Conservation (phyloP, 2,113 vertebrate species). For the Myxocyprinus asiaticus region DNA sequence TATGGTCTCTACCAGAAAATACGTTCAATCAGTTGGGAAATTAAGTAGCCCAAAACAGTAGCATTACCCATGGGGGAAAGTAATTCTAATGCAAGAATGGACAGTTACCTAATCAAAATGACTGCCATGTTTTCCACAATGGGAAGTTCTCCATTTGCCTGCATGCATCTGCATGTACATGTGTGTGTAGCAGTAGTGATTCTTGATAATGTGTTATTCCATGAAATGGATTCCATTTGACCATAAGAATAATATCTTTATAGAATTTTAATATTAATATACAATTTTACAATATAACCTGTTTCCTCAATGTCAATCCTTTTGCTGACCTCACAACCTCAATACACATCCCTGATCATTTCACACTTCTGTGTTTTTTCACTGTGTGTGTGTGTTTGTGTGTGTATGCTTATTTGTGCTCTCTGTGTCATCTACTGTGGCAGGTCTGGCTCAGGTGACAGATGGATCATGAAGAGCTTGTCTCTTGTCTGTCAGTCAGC, state of each 20-base stretch:
- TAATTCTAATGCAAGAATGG: not conserved
- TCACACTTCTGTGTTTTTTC: slow-evolving; percentile 1
- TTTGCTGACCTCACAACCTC: not conserved
- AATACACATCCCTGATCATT: not conserved
- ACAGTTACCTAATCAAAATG: not conserved
- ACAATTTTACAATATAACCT: no score
- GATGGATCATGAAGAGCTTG: slow-evolving; percentile 30
- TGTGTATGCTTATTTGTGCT: not conserved
- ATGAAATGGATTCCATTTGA: no score
- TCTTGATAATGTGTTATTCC: no score
- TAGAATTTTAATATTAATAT: no score
- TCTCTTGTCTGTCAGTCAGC: slow-evolving; percentile 22
- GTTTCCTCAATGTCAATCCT: no score
- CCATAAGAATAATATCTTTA: no score
- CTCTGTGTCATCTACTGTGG: not conserved
- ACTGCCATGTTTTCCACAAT: no score
- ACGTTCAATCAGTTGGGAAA: no score
- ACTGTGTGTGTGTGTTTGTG: not conserved
- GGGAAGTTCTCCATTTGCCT: not conserved
- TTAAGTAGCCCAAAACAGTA: no score
- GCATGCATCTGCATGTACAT: not conserved
- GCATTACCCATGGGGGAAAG: no score
- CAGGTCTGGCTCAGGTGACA: slow-evolving; percentile 27
- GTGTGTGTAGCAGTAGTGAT: no score
- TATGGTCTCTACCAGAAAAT: no score